phyloP scores from a whole-genome alignment of 1,140 invertebrate genomes.

The Polypedilum vanderplanki region DNA sequence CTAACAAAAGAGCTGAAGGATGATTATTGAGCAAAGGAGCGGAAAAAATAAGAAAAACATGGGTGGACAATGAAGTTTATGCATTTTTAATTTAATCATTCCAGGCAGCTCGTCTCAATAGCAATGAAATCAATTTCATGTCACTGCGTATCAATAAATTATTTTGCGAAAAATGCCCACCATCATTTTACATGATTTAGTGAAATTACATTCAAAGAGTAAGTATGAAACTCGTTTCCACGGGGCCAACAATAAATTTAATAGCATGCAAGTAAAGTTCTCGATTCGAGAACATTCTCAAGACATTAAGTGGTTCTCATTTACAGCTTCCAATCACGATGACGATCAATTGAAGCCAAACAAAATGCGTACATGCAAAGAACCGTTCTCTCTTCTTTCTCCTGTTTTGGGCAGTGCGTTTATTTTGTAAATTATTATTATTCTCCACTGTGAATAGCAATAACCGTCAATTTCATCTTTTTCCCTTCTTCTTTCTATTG shows the following conservation, averaged over 20 bases:
- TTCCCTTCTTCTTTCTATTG: neutral
- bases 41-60: no score
- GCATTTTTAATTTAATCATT: slow-evolving; percentile 16
- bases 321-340: neutral
- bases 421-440: slow-evolving; percentile 20
- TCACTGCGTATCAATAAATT: neutral
- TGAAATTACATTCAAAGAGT: no score
- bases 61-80: neutral
- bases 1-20: no score
- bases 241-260: no score
- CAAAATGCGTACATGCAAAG: slow-evolving; percentile 1
- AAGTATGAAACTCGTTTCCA: no score
- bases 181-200: no score
- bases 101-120: neutral
- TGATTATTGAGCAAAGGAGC: no score
- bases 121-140: neutral
- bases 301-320: no score
- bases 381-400: neutral
- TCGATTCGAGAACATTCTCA: no score
- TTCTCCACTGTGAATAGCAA: neutral
- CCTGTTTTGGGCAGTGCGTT: neutral
- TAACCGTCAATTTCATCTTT: neutral
- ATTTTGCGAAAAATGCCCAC: no score
- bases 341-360: neutral
- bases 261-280: no score